phyloP scores from a whole-genome alignment of 2,888 invertebrate species.

The Crocallis elinguaria region DNA sequence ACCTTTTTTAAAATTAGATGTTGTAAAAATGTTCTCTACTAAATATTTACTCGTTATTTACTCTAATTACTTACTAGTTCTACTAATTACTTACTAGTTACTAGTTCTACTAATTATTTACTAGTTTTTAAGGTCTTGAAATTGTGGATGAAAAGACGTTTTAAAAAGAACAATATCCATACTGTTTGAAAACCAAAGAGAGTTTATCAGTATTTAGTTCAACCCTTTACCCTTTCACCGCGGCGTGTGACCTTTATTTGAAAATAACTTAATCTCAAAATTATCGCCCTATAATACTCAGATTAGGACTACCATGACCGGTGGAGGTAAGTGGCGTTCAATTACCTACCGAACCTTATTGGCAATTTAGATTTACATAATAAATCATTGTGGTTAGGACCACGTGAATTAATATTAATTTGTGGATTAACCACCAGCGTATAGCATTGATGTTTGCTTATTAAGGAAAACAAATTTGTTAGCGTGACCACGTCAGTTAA shows the following conservation, averaged over 20 bases:
- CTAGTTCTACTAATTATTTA: too few relatives aligned
- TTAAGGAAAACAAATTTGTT: constrained; percentile 10
- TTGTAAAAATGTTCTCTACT: too few relatives aligned
- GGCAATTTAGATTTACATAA: constrained; percentile 28
- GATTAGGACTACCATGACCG: not conserved
- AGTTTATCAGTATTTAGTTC: too few relatives aligned
- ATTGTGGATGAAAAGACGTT: too few relatives aligned
- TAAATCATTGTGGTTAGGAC: constrained; percentile 14
- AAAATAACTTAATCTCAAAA: constrained; percentile 10
- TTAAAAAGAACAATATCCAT: too few relatives aligned
- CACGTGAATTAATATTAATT: constrained; percentile 22
- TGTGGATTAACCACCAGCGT: constrained; percentile 13
- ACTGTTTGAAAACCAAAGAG: too few relatives aligned
- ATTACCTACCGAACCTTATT: constrained; percentile 21
- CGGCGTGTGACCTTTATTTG: not conserved
- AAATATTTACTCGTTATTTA: too few relatives aligned
- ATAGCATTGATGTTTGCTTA: constrained; percentile 18
- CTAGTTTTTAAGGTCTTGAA: too few relatives aligned
- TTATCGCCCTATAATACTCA: not conserved
- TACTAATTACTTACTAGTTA: too few relatives aligned
- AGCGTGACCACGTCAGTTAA: not conserved
- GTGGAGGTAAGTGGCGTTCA: constrained; percentile 12
- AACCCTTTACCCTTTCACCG: too few relatives aligned
- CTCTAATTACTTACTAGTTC: too few relatives aligned
- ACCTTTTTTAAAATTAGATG: too few relatives aligned